phyloP scores from a whole-genome alignment of 2,888 invertebrate genomes.

The Tiphia femorata region DNA sequence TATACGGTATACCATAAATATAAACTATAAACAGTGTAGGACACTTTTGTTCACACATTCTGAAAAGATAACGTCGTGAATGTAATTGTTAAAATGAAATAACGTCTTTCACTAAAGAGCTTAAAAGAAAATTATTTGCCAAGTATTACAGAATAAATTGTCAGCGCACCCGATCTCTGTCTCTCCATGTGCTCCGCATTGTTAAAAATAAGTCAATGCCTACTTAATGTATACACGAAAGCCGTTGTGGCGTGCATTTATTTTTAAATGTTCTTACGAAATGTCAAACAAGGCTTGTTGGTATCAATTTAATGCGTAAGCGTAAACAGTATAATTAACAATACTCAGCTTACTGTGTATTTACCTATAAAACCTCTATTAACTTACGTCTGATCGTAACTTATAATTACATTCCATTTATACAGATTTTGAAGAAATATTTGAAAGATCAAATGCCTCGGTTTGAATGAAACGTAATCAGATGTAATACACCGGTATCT shows the following conservation, averaged over 20 bases:
- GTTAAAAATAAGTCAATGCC: conserved; percentile 3
- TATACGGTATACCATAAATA: neutral
- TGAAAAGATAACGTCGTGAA: neutral
- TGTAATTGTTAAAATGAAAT: neutral
- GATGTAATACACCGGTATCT: no score
- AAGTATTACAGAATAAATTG: neutral
- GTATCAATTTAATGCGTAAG: no score
- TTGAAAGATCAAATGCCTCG: no score
- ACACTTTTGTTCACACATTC: neutral
- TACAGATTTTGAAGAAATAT: no score
- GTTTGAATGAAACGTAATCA: no score
- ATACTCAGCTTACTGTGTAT: no score
- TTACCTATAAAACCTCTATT: no score
- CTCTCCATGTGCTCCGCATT: conserved; percentile 55
- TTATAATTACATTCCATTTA: no score
- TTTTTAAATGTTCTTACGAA: conserved; percentile 37
- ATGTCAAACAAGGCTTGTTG: conserved; percentile 16
- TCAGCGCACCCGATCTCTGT: conserved; percentile 49
- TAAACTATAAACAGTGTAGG: no score
- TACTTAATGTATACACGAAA: neutral
- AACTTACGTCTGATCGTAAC: no score
- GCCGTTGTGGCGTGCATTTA: conserved; percentile 15
- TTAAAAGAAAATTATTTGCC: neutral
- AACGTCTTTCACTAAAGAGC: neutral
- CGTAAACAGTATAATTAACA: no score